Percentiles rank a stretch among this genome's conserved stretches.
Conservation (phyloP, 2,888 invertebrate genomes). For the Synergus gifuensis region DNA sequence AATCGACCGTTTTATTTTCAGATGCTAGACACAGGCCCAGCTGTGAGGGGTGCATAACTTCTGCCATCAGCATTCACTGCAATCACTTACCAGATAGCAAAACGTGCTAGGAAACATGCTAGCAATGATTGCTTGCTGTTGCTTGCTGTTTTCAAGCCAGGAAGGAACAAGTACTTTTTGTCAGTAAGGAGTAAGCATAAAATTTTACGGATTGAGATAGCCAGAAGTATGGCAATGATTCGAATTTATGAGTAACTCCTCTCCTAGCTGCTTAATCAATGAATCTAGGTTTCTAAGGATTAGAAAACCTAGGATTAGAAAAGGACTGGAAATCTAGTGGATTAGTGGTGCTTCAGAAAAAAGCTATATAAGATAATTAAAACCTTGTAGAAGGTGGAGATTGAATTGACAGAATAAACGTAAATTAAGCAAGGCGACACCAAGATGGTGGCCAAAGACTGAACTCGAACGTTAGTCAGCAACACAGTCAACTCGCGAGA, state of each 20-base stretch:
- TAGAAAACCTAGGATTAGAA: no score
- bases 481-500: conserved; percentile 34
- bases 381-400: not conserved
- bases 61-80: not conserved
- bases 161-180: no score
- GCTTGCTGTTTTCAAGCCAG: not conserved
- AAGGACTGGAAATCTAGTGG: no score
- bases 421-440: conserved; percentile 25
- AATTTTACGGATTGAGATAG: no score
- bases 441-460: conserved; percentile 17
- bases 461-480: not conserved
- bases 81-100: not conserved
- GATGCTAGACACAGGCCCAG: not conserved
- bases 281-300: no score
- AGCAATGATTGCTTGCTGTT: not conserved
- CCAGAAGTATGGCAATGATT: no score
- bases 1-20: conserved; percentile 19
- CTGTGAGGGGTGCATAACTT: not conserved
- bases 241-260: no score
- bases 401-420: not conserved
- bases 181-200: no score
- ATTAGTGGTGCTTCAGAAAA: not conserved
- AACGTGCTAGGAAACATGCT: not conserved
- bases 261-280: no score
- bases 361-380: not conserved